A percentile compares a stretch with the other conserved stretches of the same genome.
These are phyloP conservation scores for Chouioia cunea DNA, from an alignment of 2,888 invertebrate species.

Conservation along the genomic window DNA sequence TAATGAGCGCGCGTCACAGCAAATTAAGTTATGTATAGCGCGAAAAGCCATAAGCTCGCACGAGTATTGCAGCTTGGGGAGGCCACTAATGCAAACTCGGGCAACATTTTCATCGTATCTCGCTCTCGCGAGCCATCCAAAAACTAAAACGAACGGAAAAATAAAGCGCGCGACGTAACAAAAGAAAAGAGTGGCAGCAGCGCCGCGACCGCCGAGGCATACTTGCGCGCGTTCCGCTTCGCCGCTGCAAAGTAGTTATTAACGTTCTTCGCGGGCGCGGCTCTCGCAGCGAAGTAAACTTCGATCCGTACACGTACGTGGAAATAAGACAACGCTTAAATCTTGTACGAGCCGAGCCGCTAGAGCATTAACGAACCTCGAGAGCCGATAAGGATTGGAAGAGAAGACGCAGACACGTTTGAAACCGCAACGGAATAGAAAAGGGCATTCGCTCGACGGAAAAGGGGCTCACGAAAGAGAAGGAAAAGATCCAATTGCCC, in stretches of 20 bases:
- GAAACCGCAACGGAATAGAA: neutral
- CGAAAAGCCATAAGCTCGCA: no score
- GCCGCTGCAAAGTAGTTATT: conserved; percentile 24
- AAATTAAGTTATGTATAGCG: no score
- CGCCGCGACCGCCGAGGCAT: no score
- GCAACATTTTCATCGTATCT: conserved; percentile 2
- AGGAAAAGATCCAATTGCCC: conserved; percentile 21
- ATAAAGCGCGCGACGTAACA: neutral
- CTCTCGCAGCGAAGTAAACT: neutral
- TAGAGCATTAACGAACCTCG: conserved; percentile 32
- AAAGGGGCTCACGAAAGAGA: neutral
- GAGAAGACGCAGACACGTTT: neutral
- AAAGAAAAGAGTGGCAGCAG: conserved; percentile 13
- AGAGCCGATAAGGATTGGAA: conserved; percentile 24
- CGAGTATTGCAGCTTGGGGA: neutral
- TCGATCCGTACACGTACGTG: neutral
- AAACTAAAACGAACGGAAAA: conserved; percentile 14
- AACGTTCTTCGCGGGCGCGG: neutral
- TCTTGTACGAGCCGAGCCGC: conserved; percentile 29
- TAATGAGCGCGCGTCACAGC: no score
- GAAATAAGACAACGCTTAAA: conserved; percentile 38
- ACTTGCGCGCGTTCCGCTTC: no score
- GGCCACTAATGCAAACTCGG: no score
- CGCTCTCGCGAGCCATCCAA: neutral
- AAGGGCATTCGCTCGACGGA: neutral